These are phyloP conservation scores for Pelochelys cantorii DNA, from an alignment of 2,797 vertebrate genomes.

Conservation along the genomic window DNA sequence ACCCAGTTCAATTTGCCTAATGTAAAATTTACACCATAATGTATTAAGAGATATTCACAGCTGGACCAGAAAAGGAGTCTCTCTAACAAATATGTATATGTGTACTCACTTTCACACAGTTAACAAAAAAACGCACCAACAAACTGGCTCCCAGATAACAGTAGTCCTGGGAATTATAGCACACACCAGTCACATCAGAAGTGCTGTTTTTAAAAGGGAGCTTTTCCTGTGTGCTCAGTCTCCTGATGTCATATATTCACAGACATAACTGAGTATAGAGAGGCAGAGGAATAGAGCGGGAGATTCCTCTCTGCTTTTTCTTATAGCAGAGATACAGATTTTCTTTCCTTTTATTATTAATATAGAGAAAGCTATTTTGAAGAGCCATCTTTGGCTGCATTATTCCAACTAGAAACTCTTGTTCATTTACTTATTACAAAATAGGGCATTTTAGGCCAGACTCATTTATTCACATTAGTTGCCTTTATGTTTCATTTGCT, in stretches of 20 bases:
- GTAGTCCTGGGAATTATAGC: neutral
- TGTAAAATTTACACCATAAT: rapidly evolving
- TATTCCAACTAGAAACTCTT: constrained; percentile 27
- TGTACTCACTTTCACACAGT: neutral
- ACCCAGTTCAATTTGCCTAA: neutral
- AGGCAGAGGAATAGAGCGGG: rapidly evolving
- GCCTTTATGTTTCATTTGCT: constrained; percentile 9
- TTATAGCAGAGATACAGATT: neutral
- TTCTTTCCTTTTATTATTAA: constrained; percentile 48
- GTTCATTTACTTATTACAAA: constrained; percentile 10
- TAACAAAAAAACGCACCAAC: neutral
- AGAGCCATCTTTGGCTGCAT: neutral
- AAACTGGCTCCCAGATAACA: neutral
- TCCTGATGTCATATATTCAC: neutral
- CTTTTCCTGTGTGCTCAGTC: neutral
- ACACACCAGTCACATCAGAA: rapidly evolving
- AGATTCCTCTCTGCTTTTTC: neutral
- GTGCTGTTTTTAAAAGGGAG: neutral
- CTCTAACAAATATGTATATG: neutral
- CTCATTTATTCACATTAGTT: constrained; percentile 5
- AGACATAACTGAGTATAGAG: neutral
- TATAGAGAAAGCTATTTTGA: constrained; percentile 44
- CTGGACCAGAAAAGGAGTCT: neutral
- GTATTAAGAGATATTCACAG: neutral
- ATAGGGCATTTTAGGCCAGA: neutral